Base-by-base conservation (phyloP, 2,888 invertebrate species). In the Meteorus cinctellus region DNA sequence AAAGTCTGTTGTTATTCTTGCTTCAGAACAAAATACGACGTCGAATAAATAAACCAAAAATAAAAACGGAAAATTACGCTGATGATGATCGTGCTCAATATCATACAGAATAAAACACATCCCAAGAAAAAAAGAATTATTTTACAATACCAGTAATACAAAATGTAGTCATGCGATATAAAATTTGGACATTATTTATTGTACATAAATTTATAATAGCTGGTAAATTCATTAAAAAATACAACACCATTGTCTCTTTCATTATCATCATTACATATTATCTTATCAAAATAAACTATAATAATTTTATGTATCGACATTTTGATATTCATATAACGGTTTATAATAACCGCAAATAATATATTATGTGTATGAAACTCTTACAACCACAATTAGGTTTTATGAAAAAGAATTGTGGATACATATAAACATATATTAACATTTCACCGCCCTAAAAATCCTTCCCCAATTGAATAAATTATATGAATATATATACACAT, bases 1-100 rank as follows among this genome's bases (percentile, higher is more conserved):
- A 92, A 92, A 79, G 93, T 94, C 84, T 97, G 97, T 89, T 97
- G 97, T 90, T 75, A 91, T 72, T 94, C 95, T 72, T 95, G 95
- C 87, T 87, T 86, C 68, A 86, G 85, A 79, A 82, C 88, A 16
- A 86, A 83, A 41, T 82, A 83, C 66, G 83, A 85, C n/a, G 70
- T 67, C 27, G 75, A 78, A 19, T 69, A 55, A 75, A 29, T 55
- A 19, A 62, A 27, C 24, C 16, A 51, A 16, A 24, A 62, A 41
- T 12, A 2, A 12, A 12, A 12, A 12, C 8, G 12, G 12, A 12
- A 41, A 41, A 8, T 41, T 12, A 41, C 8, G 12, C 8, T 12
- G 41, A 41, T 41, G 41, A 12, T 41, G 12, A 5, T 41, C 12
- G 41, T 41, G 62, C 62, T 62, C 62, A 62, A 62, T 12, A 27